These are phyloP conservation scores for Rousettus leschenaultii DNA, from an alignment of 2,113 vertebrate species.

Conservation along the genomic window DNA sequence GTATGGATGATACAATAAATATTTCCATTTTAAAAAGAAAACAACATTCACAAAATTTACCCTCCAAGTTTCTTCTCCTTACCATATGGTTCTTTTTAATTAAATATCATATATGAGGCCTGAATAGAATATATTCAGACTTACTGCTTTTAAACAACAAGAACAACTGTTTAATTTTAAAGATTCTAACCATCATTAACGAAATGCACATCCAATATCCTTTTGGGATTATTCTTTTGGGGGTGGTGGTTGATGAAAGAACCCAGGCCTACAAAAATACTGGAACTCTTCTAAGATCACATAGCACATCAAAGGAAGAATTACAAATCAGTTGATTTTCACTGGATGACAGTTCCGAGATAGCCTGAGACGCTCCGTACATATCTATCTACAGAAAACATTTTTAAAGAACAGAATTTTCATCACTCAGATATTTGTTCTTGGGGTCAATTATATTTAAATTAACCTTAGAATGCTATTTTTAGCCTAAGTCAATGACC, in stretches of 20 bases:
- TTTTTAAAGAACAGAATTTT: background rate
- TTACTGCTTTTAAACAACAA: background rate
- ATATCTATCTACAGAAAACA: background rate
- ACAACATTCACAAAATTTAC: background rate
- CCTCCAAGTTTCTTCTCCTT: constrained; percentile 27
- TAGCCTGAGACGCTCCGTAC: background rate
- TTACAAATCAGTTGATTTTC: background rate
- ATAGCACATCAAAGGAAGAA: background rate
- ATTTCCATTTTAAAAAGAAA: constrained; percentile 19
- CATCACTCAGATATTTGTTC: constrained; percentile 5
- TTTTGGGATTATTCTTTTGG: background rate
- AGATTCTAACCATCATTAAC: background rate
- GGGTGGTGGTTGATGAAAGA: background rate
- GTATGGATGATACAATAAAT: background rate
- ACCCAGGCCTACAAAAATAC: background rate
- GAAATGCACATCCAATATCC: background rate
- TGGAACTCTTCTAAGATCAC: background rate
- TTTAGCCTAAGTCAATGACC: background rate
- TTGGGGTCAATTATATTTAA: background rate
- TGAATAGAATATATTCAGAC: background rate
- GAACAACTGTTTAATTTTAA: background rate
- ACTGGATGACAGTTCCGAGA: background rate
- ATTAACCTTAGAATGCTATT: background rate
- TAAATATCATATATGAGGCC: background rate
- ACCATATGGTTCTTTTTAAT: background rate